Percentiles rank a stretch among this genome's conserved stretches.
These are phyloP conservation scores for Bradypodion ventrale DNA, from an alignment of 2,797 vertebrate genomes.

Conservation along the genomic window DNA sequence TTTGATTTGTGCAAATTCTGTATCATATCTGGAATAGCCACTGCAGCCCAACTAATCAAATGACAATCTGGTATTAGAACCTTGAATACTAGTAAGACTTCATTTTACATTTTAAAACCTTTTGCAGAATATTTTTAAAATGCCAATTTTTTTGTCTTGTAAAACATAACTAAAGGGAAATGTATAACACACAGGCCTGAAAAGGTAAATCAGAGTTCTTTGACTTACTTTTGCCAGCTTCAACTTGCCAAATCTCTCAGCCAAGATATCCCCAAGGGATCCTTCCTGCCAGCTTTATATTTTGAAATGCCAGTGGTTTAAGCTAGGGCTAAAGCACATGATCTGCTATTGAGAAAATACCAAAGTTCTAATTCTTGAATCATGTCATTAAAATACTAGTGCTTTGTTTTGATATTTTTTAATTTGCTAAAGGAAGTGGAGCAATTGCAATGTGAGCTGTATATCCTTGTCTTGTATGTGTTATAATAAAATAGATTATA, in stretches of 20 bases:
- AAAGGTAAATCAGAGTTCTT: too few species aligned
- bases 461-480: background rate
- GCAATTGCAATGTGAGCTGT: too few species aligned
- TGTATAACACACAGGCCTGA: too few species aligned
- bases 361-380: background rate
- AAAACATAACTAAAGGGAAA: background rate
- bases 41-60: too few species aligned
- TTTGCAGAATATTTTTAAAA: background rate
- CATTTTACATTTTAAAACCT: background rate
- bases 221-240: too few species aligned
- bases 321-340: background rate
- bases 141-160: background rate
- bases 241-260: too few species aligned
- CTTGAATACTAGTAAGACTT: background rate
- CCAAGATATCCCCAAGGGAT: background rate
- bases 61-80: too few species aligned
- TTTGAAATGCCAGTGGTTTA: background rate
- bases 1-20: background rate
- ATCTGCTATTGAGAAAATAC: background rate
- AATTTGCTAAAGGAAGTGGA: background rate
- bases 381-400: background rate
- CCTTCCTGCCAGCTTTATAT: background rate
- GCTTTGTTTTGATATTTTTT: background rate
- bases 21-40: background rate
- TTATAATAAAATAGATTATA: background rate